Percentiles rank a stretch among this genome's conserved stretches.
phyloP scores from a whole-genome alignment of 2,888 invertebrate species.

The Plebejus melissa region DNA sequence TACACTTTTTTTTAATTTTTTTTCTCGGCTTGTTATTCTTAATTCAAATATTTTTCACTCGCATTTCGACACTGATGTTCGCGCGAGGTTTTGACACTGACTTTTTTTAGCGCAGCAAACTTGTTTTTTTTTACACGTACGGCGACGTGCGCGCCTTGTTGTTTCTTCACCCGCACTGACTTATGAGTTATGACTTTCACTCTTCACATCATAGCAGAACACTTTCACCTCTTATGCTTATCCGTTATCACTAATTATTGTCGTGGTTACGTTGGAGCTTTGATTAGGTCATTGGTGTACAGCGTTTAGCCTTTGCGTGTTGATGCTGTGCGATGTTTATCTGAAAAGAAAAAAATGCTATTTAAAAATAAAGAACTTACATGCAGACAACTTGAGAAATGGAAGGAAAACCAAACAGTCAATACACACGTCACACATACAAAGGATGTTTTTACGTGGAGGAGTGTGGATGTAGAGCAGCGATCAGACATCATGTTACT shows the following conservation, averaged over 20 bases:
- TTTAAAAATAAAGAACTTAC: neutral
- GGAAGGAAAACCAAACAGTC: too few relatives aligned
- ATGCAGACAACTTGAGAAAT: too few relatives aligned
- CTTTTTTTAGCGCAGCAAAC: constrained; percentile 35
- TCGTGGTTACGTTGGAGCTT: constrained; percentile 38
- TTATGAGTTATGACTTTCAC: constrained; percentile 51
- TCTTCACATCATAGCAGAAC: constrained; percentile 36
- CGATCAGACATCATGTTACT: neutral
- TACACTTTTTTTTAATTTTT: constrained; percentile 17
- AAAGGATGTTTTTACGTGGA: neutral
- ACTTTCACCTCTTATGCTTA: constrained; percentile 45
- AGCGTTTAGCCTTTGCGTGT: neutral
- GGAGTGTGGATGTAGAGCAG: neutral
- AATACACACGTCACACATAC: neutral
- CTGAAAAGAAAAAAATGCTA: neutral
- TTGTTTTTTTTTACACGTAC: neutral
- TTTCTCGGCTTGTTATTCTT: neutral
- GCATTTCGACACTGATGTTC: neutral
- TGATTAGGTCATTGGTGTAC: constrained; percentile 27
- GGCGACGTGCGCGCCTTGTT: constrained; percentile 43
- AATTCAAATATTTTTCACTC: constrained; percentile 15
- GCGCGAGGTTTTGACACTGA: too few relatives aligned
- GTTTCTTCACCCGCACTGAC: constrained; percentile 44
- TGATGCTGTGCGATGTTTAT: neutral
- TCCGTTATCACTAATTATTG: constrained; percentile 44